These are phyloP conservation scores for Hyla sarda DNA, from an alignment of 2,113 vertebrate genomes.

Conservation along the genomic window DNA sequence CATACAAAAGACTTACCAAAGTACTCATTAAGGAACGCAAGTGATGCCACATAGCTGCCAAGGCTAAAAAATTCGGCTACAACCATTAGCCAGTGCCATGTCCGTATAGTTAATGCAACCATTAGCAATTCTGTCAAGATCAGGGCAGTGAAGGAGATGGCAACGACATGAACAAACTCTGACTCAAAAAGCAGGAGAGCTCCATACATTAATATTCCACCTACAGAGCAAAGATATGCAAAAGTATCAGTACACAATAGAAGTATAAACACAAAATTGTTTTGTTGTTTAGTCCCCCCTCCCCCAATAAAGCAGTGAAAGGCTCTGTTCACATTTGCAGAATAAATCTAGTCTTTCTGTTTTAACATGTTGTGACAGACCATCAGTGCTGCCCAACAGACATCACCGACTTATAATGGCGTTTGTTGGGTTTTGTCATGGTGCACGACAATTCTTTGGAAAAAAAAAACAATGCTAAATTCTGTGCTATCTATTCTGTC, in stretches of 20 bases:
- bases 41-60: constrained; percentile 93
- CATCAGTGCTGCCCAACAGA: too few relatives aligned
- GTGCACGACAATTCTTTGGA: too few relatives aligned
- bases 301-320: too few relatives aligned
- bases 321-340: too few relatives aligned
- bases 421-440: too few relatives aligned
- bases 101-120: constrained; percentile 94
- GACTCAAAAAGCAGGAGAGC: constrained; percentile 94
- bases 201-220: constrained; percentile 95
- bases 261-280: too few relatives aligned
- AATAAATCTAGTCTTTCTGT: too few relatives aligned
- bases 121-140: constrained; percentile 96
- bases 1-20: constrained; percentile 81
- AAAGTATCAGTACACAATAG: constrained; percentile 7
- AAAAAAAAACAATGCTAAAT: too few relatives aligned
- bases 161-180: constrained; percentile 95
- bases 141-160: constrained; percentile 97
- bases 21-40: constrained; percentile 95
- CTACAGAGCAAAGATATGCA: constrained; percentile 69
- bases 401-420: too few relatives aligned
- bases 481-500: too few relatives aligned
- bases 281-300: too few relatives aligned
- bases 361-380: too few relatives aligned
- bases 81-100: constrained; percentile 98
- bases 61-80: constrained; percentile 94